Evolutionary conservation across 2,888 invertebrate genomes (phyloP).

Genomic region (Lutraria lutraria): DNA sequence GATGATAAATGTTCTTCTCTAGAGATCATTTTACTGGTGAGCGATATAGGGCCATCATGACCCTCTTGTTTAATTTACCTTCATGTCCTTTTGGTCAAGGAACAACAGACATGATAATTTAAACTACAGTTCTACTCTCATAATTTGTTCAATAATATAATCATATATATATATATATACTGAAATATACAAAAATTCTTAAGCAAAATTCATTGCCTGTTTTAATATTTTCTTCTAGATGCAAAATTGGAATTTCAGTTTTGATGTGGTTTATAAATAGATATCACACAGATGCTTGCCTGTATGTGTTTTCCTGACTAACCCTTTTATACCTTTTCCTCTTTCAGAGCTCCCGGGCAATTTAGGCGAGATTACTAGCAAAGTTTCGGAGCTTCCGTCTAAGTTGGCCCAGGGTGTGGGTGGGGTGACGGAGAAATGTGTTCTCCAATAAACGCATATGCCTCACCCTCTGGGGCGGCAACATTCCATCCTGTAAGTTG

Average conservation of each 20-base stretch:
- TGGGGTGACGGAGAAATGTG: slow-evolving; percentile 85
- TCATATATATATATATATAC: too few relatives aligned
- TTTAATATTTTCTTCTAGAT: neutral
- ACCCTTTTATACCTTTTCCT: slow-evolving; percentile 47
- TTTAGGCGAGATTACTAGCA: slow-evolving; percentile 83
- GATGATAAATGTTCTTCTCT: too few relatives aligned
- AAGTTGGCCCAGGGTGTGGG: slow-evolving; percentile 84
- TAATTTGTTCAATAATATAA: too few relatives aligned
- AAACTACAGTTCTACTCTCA: too few relatives aligned
- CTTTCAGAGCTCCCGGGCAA: slow-evolving; percentile 70
- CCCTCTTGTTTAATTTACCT: too few relatives aligned
- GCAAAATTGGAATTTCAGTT: neutral
- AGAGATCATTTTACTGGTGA: neutral
- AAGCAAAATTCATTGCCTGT: too few relatives aligned
- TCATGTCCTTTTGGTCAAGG: too few relatives aligned
- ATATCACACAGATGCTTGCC: slow-evolving; percentile 26
- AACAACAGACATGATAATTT: too few relatives aligned
- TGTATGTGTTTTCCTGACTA: slow-evolving; percentile 40
- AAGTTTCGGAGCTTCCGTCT: slow-evolving; percentile 85
- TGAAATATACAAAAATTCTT: too few relatives aligned
- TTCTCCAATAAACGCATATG: slow-evolving; percentile 79
- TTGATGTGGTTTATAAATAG: neutral
- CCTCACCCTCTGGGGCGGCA: slow-evolving; percentile 30
- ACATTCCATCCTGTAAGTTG: slow-evolving; percentile 52
- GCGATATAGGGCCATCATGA: neutral